These are phyloP conservation scores for Heliconius charithonia DNA, from an alignment of 2,888 invertebrate species.

Conservation along the genomic window DNA sequence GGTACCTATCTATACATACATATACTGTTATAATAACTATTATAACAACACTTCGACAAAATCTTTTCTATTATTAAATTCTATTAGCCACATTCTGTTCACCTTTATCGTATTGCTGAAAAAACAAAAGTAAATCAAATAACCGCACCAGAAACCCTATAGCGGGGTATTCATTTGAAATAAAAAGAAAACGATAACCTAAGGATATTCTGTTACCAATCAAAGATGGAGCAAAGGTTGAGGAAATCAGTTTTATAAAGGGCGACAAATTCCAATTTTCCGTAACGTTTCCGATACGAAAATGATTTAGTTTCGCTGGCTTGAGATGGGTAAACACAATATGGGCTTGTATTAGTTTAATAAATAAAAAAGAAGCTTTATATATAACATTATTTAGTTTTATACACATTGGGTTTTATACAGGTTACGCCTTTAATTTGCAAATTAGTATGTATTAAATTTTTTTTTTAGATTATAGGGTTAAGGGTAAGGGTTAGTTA, in stretches of 20 bases:
- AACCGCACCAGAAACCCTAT: slow-evolving; percentile 29
- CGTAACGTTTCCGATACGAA: slow-evolving; percentile 45
- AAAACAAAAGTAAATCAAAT: slow-evolving; percentile 23
- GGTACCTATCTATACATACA: too few species aligned
- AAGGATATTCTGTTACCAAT: slow-evolving; percentile 52
- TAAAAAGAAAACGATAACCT: slow-evolving; percentile 53
- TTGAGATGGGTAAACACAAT: slow-evolving; percentile 38
- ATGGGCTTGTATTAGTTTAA: slow-evolving; percentile 23
- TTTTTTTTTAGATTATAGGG: too few species aligned
- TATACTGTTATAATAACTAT: too few species aligned
- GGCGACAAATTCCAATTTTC: slow-evolving; percentile 69
- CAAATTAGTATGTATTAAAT: too few species aligned
- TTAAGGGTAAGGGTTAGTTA: too few species aligned
- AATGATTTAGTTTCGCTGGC: slow-evolving; percentile 44
- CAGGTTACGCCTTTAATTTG: too few species aligned
- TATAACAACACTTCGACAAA: neutral
- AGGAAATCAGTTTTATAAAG: slow-evolving; percentile 71
- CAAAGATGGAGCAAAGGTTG: slow-evolving; percentile 68
- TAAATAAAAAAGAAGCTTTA: slow-evolving; percentile 7
- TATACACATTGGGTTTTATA: too few species aligned
- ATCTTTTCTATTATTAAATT: slow-evolving; percentile 8
- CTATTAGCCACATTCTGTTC: slow-evolving; percentile 1
- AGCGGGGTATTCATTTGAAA: slow-evolving; percentile 37
- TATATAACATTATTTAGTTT: too few species aligned
- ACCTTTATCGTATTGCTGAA: slow-evolving; percentile 15